These are phyloP conservation scores for Leptatherina wallacei DNA, from an alignment of 2,797 vertebrate genomes.

Conservation along the genomic window DNA sequence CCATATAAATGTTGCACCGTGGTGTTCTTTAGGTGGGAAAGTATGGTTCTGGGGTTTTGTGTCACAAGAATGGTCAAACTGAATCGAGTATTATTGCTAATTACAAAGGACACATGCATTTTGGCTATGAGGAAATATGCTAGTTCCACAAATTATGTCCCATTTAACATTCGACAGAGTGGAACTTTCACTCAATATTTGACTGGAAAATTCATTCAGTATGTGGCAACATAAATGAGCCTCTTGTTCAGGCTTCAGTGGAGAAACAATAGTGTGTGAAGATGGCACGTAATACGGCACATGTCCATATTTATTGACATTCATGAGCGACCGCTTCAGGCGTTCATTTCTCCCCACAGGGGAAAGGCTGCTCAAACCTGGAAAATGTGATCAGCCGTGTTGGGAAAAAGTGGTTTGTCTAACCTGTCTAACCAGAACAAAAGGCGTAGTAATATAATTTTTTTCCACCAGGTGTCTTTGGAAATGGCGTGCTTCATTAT, in stretches of 20 bases:
- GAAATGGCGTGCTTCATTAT: constrained; percentile 28
- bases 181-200: constrained; percentile 59
- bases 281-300: constrained; percentile 39
- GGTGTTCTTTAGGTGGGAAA: constrained; percentile 53
- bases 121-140: constrained; percentile 57
- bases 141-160: constrained; percentile 71
- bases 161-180: constrained; percentile 65
- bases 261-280: constrained; percentile 57
- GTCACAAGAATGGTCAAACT: constrained; percentile 33
- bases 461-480: constrained; percentile 66
- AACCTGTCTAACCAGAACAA: constrained; percentile 40
- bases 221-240: constrained; percentile 39
- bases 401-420: constrained; percentile 50
- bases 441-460: constrained; percentile 38
- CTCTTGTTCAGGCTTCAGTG: constrained; percentile 34
- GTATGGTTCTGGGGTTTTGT: constrained; percentile 31
- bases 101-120: constrained; percentile 56
- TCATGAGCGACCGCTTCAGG: constrained; percentile 66
- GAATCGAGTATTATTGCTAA: constrained; percentile 61
- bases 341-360: constrained; percentile 51
- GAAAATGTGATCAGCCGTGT: constrained; percentile 37
- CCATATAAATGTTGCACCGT: constrained; percentile 48
- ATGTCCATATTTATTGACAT: constrained; percentile 59
- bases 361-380: constrained; percentile 39
- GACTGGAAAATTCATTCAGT: constrained; percentile 69